Conservation (phyloP, 2,113 vertebrate genomes). For the Prionailurus bengalensis region DNA sequence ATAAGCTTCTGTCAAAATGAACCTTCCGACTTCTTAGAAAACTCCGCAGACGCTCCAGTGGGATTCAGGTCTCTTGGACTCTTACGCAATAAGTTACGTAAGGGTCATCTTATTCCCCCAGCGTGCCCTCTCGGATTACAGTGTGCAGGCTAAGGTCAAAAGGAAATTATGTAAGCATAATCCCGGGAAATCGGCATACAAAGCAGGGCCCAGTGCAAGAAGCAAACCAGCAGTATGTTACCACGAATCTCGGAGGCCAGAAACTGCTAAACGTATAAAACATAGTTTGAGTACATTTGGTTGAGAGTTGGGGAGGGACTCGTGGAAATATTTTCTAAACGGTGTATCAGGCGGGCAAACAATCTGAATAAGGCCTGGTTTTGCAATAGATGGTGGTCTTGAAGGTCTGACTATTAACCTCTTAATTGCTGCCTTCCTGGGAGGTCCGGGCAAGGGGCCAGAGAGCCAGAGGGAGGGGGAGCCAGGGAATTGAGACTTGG, state of each 20-base stretch:
- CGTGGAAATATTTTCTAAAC: not conserved
- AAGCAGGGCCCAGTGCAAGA: not conserved
- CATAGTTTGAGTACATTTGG: not conserved
- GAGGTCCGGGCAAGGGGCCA: not conserved
- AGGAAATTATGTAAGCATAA: conserved; percentile 47
- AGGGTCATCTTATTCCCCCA: not conserved
- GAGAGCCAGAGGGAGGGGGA: rapidly evolving
- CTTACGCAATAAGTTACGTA: not conserved
- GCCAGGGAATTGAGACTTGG: not conserved
- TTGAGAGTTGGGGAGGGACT: not conserved
- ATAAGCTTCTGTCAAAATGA: not conserved
- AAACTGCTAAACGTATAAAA: not conserved
- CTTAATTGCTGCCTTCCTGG: not conserved
- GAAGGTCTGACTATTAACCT: not conserved
- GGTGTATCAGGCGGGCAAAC: not conserved
- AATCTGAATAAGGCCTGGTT: not conserved
- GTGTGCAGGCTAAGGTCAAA: not conserved
- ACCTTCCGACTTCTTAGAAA: conserved; percentile 1
- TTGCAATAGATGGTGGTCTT: not conserved
- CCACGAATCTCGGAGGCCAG: not conserved
- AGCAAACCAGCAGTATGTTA: not conserved
- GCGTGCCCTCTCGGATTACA: not conserved
- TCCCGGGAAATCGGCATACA: not conserved
- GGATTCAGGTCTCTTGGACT: not conserved
- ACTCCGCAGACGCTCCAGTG: not conserved